Evolutionary conservation across 2,113 vertebrate genomes (phyloP).

Genomic region (Melanotaenia duboulayi): DNA sequence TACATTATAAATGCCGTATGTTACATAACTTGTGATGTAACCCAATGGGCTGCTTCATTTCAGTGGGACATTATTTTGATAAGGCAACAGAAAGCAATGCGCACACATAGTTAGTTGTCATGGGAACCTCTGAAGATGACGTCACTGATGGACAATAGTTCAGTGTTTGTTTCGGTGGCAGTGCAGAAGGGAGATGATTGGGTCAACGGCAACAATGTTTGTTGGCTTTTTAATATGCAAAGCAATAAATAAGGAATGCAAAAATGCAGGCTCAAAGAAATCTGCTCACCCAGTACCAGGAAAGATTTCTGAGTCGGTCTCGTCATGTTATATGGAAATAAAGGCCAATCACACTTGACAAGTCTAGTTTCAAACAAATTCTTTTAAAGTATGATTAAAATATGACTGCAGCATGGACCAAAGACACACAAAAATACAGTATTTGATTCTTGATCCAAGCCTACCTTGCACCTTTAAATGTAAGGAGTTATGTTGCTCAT

Average conservation of each 20-base stretch:
- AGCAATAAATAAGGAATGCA: too few relatives aligned
- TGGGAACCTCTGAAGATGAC: background rate
- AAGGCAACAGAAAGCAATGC: background rate
- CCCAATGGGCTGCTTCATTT: background rate
- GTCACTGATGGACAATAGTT: background rate
- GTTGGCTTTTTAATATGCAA: too few relatives aligned
- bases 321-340: background rate
- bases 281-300: background rate
- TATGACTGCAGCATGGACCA: too few relatives aligned
- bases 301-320: background rate
- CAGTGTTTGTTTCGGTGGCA: background rate
- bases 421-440: too few relatives aligned
- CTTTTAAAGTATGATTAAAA: too few relatives aligned
- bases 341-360: too few relatives aligned
- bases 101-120: background rate
- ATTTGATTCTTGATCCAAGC: too few relatives aligned
- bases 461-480: too few relatives aligned
- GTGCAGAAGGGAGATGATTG: background rate
- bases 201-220: background rate
- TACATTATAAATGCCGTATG: conserved; percentile 9
- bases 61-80: conserved; percentile 15
- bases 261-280: background rate
- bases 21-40: conserved; percentile 1
- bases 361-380: too few relatives aligned
- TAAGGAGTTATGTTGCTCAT: too few relatives aligned